Base-by-base conservation (phyloP, 2,797 vertebrate species). In the Protonibea diacanthus region DNA sequence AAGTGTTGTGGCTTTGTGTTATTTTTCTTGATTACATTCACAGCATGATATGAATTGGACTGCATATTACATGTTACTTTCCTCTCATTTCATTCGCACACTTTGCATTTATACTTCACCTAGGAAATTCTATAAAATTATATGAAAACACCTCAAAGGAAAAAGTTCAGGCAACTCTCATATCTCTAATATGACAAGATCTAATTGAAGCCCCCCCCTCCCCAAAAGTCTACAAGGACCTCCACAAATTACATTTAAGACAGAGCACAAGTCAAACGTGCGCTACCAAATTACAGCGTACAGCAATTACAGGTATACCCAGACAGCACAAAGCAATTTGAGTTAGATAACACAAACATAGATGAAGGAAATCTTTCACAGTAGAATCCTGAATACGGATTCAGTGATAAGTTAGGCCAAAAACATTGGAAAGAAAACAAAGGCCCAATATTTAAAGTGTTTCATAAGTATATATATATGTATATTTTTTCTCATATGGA, bases 251-350 rank as follows among this genome's bases (percentile, higher is more conserved):
- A 40, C 40, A 45, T 59, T 58, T 53, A 20, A 45, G 38, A 33
- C 44, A 23, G 33, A 58, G 38, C 51, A 71, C 45, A 14, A 29
- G 21, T 44, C 48, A 55, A 59, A 75, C 23, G 21, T 67, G 23
- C 44, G 29, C 14, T 9, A 51, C 23, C 23, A 67, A 44, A 67
- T 73, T 47, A 67, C 21, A 49, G 45, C 44, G 49, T 49, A 33
- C 33, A 38, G 21, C 45, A 45, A 21, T 65, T 57, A 33, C 33
- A 45, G 23, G 13, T 58, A 18, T 45, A 67, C 66, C 47, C 13
- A 55, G 33, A 53, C 18, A 44, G 12, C 29, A 29, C 20, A 29
- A 29, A 45, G 47, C n/a, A 49, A 23, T 63, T 58, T 59, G 21
- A 63, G 40, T 17, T 20, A 38, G 52, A 58, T 51, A 71, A 42